phyloP scores from a whole-genome alignment of 2,888 invertebrate genomes.

The Nineta flava region DNA sequence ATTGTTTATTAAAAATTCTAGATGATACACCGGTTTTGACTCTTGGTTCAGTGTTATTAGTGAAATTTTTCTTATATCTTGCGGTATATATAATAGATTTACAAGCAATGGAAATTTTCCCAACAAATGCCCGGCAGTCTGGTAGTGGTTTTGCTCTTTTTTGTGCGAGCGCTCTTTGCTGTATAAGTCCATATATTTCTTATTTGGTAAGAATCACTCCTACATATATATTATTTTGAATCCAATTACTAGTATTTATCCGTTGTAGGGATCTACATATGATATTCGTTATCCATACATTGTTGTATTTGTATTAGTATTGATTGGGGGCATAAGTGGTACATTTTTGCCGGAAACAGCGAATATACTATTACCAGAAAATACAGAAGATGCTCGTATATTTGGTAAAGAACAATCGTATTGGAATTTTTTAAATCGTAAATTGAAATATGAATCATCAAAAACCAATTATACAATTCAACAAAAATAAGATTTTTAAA shows the following conservation, averaged over 20 bases:
- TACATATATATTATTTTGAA: conserved; percentile 2
- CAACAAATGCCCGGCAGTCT: conserved; percentile 46
- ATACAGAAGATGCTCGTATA: conserved; percentile 39
- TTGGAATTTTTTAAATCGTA: conserved; percentile 14
- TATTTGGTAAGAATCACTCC: conserved; percentile 29
- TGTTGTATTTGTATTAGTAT: conserved; percentile 26
- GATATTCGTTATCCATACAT: conserved; percentile 28
- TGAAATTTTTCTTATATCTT: conserved; percentile 35
- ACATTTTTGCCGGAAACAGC: conserved; percentile 45
- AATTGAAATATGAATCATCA: no score
- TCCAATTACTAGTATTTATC: background rate
- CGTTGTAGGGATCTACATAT: conserved; percentile 24
- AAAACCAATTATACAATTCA: no score
- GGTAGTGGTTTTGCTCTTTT: conserved; percentile 44
- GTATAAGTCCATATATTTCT: conserved; percentile 38
- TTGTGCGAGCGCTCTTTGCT: conserved; percentile 34
- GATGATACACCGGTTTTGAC: no score
- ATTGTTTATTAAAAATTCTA: conserved; percentile 17
- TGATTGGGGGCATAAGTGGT: conserved; percentile 30
- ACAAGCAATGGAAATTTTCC: conserved; percentile 48
- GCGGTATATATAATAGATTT: conserved; percentile 41
- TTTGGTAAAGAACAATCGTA: conserved; percentile 32
- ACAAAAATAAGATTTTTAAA: no score
- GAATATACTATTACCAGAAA: conserved; percentile 44
- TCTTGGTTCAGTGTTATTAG: no score